A percentile compares a stretch with the other conserved stretches of the same genome.
Conservation (phyloP, 2,113 vertebrate genomes). For the Poeciliopsis turrubarensis region DNA sequence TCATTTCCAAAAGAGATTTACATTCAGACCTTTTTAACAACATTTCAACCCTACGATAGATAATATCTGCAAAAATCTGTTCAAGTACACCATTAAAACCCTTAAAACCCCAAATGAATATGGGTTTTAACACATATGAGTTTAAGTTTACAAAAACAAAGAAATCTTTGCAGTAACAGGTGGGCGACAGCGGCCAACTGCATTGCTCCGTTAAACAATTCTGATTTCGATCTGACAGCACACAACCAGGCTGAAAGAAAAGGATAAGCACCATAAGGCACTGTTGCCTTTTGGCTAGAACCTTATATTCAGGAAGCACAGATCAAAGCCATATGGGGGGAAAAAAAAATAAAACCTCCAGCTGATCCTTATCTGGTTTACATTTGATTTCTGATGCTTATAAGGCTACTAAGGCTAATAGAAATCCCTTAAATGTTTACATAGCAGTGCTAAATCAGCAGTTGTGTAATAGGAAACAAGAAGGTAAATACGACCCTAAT, state of each 20-base stretch:
- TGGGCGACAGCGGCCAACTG: constrained; percentile 37
- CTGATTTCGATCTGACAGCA: constrained; percentile 38
- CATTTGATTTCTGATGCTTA: constrained; percentile 69
- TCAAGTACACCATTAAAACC: not conserved
- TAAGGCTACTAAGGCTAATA: constrained; percentile 51
- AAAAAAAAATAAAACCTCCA: constrained; percentile 39
- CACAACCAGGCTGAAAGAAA: constrained; percentile 38
- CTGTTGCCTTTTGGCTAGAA: constrained; percentile 46
- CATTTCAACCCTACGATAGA: not conserved
- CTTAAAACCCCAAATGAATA: not conserved
- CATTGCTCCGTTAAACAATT: constrained; percentile 43
- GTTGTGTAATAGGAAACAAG: constrained; percentile 57
- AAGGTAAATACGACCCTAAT: constrained; percentile 43
- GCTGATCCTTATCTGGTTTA: constrained; percentile 74
- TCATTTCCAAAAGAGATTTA: too few relatives aligned
- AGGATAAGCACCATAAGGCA: constrained; percentile 35
- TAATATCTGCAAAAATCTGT: too few relatives aligned
- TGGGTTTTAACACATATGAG: not conserved
- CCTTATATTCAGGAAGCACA: constrained; percentile 63
- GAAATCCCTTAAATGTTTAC: constrained; percentile 63
- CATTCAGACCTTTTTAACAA: not conserved
- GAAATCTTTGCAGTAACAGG: constrained; percentile 33
- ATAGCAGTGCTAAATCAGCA: constrained; percentile 62
- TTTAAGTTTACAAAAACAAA: not conserved
- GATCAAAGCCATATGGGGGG: constrained; percentile 44